Base-by-base conservation (phyloP, 2,113 vertebrate species). In the Limanda limanda region DNA sequence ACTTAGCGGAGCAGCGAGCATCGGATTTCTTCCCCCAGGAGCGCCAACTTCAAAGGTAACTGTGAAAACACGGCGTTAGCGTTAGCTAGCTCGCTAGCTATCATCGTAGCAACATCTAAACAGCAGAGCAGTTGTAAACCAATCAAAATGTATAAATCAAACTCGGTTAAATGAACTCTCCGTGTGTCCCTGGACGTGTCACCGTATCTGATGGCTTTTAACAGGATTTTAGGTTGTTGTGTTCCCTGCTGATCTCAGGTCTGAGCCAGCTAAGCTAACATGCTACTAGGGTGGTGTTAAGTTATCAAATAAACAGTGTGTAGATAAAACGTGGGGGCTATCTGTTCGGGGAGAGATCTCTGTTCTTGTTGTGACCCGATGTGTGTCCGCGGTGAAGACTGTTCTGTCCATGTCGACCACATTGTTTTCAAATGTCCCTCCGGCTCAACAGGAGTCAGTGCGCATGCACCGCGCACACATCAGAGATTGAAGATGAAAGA, bases 31-130 rank as follows among this genome's bases (percentile, higher is more conserved):
- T n/a, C 31, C 2, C 12, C 17, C 0, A 23, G 55, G 68, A 69
- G 58, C 25, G 5, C 2, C 25, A 47, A 60, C 1, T 78, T 25
- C 21, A 24, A 75, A 75, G 88, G 88, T 91, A 84, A 48, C 12
- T 40, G 4, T 55, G 64, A 1, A 42, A 52, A 62, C 0, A 24
- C 4, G 13, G 24, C 9, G n/a, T 60, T 67, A 68, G 55, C 42
- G 20, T 68, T 66, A 74, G 72, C 52, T 31, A 31, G 27, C 27
- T 66, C 71, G 72, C 52, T 31, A 31, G 27, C 27, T 9, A 14
- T 55, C 24, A 24, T 55, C 6, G 17, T 25, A 12, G 12, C 20
- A 11, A 17, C 48, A 15, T 13, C 70, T 35, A 13, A 56, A 10
- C 2, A 13, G 9, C 17, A 23, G 4, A 27, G 2, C 23, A 25